Evolutionary conservation across 2,888 invertebrate species (phyloP).

Genomic region (Coleophora flavipennella): DNA sequence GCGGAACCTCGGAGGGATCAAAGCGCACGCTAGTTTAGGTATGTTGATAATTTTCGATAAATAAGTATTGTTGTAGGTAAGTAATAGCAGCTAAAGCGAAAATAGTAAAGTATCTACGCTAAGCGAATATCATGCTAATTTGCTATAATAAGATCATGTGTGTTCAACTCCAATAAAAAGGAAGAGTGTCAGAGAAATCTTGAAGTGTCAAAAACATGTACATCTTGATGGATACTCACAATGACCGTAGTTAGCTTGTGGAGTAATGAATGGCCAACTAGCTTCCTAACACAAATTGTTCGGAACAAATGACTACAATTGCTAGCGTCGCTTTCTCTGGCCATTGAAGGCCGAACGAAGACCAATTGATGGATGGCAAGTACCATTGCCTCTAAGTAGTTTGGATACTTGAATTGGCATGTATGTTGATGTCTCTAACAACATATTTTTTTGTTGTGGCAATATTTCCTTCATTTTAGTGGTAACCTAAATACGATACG

Average conservation of each 20-base stretch:
- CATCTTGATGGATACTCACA: no score
- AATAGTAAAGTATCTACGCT: neutral
- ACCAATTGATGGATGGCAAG: neutral
- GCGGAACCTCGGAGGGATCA: slow-evolving; percentile 90
- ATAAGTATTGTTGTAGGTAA: neutral
- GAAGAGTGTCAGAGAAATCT: neutral
- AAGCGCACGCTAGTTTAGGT: slow-evolving; percentile 93
- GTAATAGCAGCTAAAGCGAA: neutral
- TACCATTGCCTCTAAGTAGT: neutral
- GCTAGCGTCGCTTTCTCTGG: slow-evolving; percentile 2
- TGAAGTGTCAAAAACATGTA: neutral
- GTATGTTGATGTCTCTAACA: no score
- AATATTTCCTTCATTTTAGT: no score
- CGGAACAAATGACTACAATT: neutral
- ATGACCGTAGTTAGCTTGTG: no score
- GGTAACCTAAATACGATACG: no score
- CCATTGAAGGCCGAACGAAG: slow-evolving; percentile 2
- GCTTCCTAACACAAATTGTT: slow-evolving; percentile 1
- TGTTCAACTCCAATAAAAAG: neutral
- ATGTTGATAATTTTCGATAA: slow-evolving; percentile 41
- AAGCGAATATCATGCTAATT: neutral
- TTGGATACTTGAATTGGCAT: no score
- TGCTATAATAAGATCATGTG: neutral
- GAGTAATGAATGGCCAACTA: no score
- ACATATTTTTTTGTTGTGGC: no score